Evolutionary conservation across 2,113 vertebrate genomes (phyloP).

Genomic region (Pterocles gutturalis): DNA sequence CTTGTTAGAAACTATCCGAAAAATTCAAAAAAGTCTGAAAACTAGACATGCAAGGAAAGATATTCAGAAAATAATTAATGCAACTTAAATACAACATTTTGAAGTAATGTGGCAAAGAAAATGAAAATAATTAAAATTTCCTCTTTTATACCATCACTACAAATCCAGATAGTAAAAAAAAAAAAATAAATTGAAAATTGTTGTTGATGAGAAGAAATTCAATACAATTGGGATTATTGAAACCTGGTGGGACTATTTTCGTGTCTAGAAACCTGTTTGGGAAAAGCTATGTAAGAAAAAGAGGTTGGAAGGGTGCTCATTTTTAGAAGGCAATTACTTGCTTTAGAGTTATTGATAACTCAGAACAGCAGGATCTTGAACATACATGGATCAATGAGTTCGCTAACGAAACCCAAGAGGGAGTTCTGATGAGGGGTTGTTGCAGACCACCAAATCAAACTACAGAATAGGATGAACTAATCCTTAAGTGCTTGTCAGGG

Average conservation of each 20-base stretch:
- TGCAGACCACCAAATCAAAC: neutral
- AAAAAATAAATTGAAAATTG: neutral
- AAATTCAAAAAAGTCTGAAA: neutral
- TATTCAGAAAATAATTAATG: neutral
- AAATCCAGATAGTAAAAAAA: neutral
- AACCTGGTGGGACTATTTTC: neutral
- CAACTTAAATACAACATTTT: neutral
- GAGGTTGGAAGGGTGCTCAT: neutral
- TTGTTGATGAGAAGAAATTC: neutral
- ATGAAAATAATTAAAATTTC: neutral
- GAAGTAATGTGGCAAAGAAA: neutral
- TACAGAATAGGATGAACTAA: neutral
- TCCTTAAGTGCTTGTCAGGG: neutral
- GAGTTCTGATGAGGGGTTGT: neutral
- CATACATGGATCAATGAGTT: neutral
- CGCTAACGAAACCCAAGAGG: neutral
- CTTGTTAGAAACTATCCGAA: neutral
- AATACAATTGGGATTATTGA: neutral
- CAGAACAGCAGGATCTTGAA: neutral
- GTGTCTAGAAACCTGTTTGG: neutral
- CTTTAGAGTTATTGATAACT: conserved; percentile 10
- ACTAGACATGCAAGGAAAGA: neutral
- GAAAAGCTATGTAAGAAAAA: neutral
- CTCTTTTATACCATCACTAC: neutral
- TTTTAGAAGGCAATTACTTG: conserved; percentile 9